These are phyloP conservation scores for Limnodromus scolopaceus DNA, from an alignment of 2,797 vertebrate species.

Conservation along the genomic window DNA sequence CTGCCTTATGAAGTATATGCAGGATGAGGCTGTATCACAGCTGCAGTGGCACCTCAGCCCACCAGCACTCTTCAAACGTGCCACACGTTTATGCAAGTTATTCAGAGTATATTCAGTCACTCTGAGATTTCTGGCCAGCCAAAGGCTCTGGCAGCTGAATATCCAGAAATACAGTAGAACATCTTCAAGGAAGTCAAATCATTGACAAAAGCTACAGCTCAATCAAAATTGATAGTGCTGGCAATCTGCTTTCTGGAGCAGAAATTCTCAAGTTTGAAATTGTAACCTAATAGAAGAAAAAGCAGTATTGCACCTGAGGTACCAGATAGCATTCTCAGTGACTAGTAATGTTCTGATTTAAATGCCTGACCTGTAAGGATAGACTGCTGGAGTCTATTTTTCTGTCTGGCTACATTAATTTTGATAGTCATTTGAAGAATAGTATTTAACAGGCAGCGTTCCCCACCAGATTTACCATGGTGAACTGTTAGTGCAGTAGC, in stretches of 20 bases:
- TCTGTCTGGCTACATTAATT: not conserved
- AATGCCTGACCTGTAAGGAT: not conserved
- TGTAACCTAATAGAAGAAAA: not conserved
- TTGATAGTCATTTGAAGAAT: not conserved
- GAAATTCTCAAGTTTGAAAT: not conserved
- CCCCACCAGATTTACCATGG: not conserved
- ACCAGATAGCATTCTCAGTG: not conserved
- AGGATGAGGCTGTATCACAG: not conserved
- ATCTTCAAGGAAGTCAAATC: not conserved
- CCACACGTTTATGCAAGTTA: not conserved
- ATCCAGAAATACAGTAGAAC: not conserved
- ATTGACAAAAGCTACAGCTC: not conserved
- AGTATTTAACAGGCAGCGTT: not conserved
- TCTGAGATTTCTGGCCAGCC: not conserved
- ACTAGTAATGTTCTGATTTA: not conserved
- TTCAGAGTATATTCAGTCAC: not conserved
- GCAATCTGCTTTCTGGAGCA: not conserved
- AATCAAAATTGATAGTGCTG: not conserved
- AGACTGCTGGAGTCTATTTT: not conserved
- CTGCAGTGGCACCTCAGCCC: not conserved
- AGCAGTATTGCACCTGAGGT: not conserved
- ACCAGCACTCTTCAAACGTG: not conserved
- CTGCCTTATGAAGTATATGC: fast-evolving
- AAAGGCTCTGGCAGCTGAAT: not conserved
- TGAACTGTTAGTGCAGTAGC: not conserved